Percentiles rank a stretch among this genome's conserved stretches.
These are phyloP conservation scores for Abscondita cerata DNA, from an alignment of 2,888 invertebrate species.

Conservation along the genomic window DNA sequence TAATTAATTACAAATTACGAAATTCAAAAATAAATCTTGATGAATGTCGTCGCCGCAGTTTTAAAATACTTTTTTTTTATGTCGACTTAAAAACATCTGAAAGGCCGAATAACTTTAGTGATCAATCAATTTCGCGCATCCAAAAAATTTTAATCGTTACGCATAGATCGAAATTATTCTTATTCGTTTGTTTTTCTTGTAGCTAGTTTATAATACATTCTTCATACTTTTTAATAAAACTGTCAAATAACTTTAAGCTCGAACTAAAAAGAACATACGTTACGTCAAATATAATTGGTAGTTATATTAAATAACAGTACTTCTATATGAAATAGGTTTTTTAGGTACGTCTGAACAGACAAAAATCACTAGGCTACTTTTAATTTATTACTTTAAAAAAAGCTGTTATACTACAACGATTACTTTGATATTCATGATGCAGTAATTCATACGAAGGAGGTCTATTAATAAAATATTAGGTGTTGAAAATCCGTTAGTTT, in stretches of 20 bases:
- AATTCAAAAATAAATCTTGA: too few species aligned
- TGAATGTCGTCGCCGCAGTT: too few species aligned
- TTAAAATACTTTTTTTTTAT: not conserved
- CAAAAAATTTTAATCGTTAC: constrained; percentile 7
- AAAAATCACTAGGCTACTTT: not conserved
- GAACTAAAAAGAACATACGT: constrained; percentile 4
- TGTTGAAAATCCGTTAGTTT: constrained; percentile 8
- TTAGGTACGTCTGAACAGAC: not conserved
- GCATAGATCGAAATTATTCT: not conserved
- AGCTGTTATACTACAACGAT: constrained; percentile 5
- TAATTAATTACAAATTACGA: too few species aligned
- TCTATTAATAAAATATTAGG: constrained; percentile 4
- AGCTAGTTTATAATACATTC: not conserved
- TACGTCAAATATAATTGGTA: constrained; percentile 8
- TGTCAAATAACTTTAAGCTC: constrained; percentile 2
- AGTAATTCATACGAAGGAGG: constrained; percentile 8
- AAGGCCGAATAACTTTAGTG: constrained; percentile 7
- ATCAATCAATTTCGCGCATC: constrained; percentile 5
- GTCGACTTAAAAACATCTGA: constrained; percentile 2
- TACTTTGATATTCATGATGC: constrained; percentile 12
- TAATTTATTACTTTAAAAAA: constrained; percentile 11
- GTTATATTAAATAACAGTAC: constrained; percentile 10
- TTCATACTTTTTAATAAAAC: constrained; percentile 5
- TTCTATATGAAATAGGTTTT: constrained; percentile 2
- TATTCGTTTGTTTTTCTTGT: constrained; percentile 1